A percentile compares a stretch with the other conserved stretches of the same genome.
These are phyloP conservation scores for Machimus atricapillus DNA, from an alignment of 2,888 invertebrate species.

Conservation along the genomic window DNA sequence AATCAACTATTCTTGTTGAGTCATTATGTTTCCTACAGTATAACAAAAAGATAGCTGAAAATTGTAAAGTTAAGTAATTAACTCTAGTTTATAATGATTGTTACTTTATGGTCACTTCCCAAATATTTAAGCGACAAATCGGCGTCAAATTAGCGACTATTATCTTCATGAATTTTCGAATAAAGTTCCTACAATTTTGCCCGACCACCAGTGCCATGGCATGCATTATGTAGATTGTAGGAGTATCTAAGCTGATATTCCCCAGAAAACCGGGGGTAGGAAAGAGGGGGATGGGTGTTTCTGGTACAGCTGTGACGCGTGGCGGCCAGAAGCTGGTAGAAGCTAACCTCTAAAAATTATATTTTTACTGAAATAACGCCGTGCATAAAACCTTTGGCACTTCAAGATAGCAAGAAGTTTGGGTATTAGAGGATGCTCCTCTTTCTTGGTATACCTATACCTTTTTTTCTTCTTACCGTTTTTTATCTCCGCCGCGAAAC, in stretches of 20 bases:
- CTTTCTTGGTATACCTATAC: background rate
- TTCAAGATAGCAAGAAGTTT: background rate
- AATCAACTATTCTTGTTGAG: too few species aligned
- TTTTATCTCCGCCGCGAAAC: background rate
- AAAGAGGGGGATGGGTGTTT: background rate
- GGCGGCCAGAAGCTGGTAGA: background rate
- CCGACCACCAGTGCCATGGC: background rate
- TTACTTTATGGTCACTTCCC: background rate
- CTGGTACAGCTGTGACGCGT: background rate
- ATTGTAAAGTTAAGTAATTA: background rate
- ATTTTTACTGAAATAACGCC: background rate
- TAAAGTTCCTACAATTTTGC: background rate
- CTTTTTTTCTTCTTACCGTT: background rate
- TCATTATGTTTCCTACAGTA: background rate
- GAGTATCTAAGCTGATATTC: background rate
- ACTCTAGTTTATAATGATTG: background rate
- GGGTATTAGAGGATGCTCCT: background rate
- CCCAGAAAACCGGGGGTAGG: background rate
- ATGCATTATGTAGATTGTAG: background rate
- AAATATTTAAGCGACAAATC: background rate
- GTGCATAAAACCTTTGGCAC: background rate
- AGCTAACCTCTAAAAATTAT: background rate
- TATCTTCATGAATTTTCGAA: background rate
- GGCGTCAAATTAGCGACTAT: background rate
- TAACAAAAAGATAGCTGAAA: background rate